Conservation (phyloP, 2,797 vertebrate species). For the Cossypha caffra region DNA sequence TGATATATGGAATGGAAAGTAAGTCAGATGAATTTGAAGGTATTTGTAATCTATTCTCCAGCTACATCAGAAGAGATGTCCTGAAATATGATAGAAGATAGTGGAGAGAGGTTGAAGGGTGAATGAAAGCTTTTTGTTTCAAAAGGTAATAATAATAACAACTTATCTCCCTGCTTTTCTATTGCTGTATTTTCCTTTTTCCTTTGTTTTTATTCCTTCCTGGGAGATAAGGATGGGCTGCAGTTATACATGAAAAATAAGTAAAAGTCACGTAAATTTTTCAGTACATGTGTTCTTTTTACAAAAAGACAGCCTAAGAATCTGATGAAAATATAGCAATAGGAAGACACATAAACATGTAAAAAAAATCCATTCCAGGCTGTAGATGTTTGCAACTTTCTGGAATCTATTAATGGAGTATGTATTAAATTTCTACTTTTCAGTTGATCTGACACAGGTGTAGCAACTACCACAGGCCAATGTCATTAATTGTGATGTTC, state of each 20-base stretch:
- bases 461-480: background rate
- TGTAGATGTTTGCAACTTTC: background rate
- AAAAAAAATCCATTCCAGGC: background rate
- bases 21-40: conserved; percentile 61
- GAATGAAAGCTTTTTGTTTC: conserved; percentile 65
- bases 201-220: background rate
- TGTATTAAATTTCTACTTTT: conserved; percentile 15
- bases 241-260: background rate
- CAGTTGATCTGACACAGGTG: background rate
- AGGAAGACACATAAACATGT: background rate
- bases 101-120: conserved; percentile 29
- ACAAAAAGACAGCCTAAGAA: background rate
- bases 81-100: conserved; percentile 54
- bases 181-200: background rate
- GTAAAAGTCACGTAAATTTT: background rate
- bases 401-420: background rate
- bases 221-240: background rate
- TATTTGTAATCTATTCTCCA: conserved; percentile 55
- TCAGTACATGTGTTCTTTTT: background rate
- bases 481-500: conserved; percentile 49
- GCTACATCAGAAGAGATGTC: conserved; percentile 26
- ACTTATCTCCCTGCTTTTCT: conserved; percentile 25
- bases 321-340: background rate
- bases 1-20: conserved; percentile 60
- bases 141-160: conserved; percentile 56